phyloP scores from a whole-genome alignment of 2,113 vertebrate genomes.

The Alaudala cheleensis region DNA sequence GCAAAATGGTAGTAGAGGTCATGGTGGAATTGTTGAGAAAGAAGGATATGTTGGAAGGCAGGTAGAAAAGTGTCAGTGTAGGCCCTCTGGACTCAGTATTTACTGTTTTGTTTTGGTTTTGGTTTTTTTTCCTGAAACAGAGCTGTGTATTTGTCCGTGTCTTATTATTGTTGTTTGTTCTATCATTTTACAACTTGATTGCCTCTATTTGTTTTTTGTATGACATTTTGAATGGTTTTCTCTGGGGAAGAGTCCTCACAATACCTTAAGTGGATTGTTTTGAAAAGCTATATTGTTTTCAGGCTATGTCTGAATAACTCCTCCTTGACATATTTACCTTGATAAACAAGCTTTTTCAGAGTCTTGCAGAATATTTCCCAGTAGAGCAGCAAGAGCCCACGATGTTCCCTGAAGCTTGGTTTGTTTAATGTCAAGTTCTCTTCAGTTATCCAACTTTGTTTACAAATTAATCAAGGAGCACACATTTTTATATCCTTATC shows the following conservation, averaged over 20 bases:
- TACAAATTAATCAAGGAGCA: not conserved
- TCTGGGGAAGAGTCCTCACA: slow-evolving; percentile 16
- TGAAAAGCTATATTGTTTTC: slow-evolving; percentile 28
- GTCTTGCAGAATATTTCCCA: slow-evolving; percentile 11
- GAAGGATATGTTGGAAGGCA: not conserved
- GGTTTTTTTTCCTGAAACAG: not conserved
- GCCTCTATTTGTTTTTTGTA: slow-evolving; percentile 2
- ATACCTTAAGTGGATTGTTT: slow-evolving; percentile 8
- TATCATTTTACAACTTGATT: not conserved
- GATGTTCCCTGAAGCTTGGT: not conserved
- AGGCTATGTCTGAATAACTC: slow-evolving; percentile 6
- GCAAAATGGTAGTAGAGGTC: not conserved
- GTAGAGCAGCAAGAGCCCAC: not conserved
- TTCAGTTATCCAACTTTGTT: slow-evolving; percentile 5
- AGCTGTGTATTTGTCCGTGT: not conserved
- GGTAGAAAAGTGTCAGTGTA: not conserved
- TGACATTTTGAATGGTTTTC: slow-evolving; percentile 14
- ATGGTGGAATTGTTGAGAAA: not conserved
- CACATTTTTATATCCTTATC: not conserved
- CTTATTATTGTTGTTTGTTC: not conserved
- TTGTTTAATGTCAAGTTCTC: slow-evolving; percentile 49
- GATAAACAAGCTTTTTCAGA: slow-evolving; percentile 26
- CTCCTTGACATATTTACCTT: slow-evolving; percentile 44
- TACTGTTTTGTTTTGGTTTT: not conserved
- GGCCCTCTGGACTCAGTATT: not conserved